Percentiles rank a stretch among this genome's conserved stretches.
phyloP scores from a whole-genome alignment of 1,140 invertebrate genomes.

The Ptiloglossa arizonensis region DNA sequence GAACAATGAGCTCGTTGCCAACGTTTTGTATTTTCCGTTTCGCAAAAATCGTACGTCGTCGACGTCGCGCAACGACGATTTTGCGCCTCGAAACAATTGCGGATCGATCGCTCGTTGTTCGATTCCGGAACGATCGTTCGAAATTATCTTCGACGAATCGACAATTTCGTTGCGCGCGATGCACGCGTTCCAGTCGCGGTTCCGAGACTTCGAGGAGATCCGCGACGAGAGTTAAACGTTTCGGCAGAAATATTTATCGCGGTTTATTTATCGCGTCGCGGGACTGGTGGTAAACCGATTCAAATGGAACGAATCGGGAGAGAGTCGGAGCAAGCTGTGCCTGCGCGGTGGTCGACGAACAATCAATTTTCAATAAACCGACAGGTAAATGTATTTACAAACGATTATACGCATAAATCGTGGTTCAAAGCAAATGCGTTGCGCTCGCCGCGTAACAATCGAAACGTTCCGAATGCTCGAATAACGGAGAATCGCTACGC shows the following conservation, averaged over 20 bases:
- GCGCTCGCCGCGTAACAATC: background rate
- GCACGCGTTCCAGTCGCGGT: no score
- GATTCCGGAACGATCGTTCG: no score
- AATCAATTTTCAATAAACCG: slow-evolving; percentile 51
- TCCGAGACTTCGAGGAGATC: background rate
- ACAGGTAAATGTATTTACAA: slow-evolving; percentile 40
- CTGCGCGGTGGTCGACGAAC: background rate
- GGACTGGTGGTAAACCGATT: slow-evolving; percentile 6
- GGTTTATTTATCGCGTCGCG: slow-evolving; percentile 35
- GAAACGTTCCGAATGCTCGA: background rate
- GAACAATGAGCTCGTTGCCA: background rate
- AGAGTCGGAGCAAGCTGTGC: background rate
- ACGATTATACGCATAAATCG: slow-evolving; percentile 39
- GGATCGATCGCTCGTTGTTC: no score
- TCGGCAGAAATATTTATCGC: slow-evolving; percentile 19
- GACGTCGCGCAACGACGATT: no score
- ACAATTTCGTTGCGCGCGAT: no score
- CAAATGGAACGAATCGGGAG: slow-evolving; percentile 34
- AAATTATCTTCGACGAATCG: no score
- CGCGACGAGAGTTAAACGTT: slow-evolving; percentile 3
- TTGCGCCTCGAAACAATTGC: no score
- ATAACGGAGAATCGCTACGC: background rate
- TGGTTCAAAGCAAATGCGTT: background rate
- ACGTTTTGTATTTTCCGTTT: no score
- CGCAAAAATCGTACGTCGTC: no score